Conservation (phyloP, 1,140 invertebrate genomes). For the Pogonus chalceus region DNA sequence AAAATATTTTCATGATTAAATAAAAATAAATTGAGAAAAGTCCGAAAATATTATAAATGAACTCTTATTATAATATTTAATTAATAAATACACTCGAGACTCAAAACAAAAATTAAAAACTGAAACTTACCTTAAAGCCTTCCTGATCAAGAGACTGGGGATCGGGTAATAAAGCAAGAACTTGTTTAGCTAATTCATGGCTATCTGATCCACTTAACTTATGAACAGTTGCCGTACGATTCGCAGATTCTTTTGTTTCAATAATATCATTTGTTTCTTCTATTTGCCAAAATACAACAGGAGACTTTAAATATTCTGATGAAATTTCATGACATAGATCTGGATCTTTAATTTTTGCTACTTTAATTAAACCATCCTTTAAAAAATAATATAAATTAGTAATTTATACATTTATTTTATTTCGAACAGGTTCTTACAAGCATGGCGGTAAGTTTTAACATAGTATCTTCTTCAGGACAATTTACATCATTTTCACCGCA, state of each 20-base stretch:
- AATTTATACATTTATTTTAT: conserved; percentile 3
- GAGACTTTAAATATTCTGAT: conserved; percentile 27
- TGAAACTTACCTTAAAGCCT: conserved; percentile 38
- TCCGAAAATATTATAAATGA: no score
- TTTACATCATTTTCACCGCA: conserved; percentile 36
- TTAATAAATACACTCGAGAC: no score
- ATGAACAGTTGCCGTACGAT: conserved; percentile 17
- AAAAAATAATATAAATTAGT: conserved; percentile 16
- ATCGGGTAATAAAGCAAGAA: conserved; percentile 46
- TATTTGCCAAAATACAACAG: conserved; percentile 41
- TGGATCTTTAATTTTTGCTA: conserved; percentile 39
- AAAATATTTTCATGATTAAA: no score
- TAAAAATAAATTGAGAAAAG: no score
- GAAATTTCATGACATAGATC: conserved; percentile 40
- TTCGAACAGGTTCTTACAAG: conserved; percentile 41
- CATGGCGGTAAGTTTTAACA: conserved; percentile 49
- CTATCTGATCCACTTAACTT: conserved; percentile 34
- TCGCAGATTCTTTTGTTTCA: conserved; percentile 26
- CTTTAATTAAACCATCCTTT: conserved; percentile 45
- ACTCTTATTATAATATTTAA: no score
- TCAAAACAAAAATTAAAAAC: no score
- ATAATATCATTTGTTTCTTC: conserved; percentile 28
- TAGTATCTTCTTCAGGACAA: conserved; percentile 44
- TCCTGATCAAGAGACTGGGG: conserved; percentile 38
- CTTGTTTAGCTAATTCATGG: conserved; percentile 42